phyloP scores from a whole-genome alignment of 2,113 vertebrate species.

The Syngnathus scovelli region DNA sequence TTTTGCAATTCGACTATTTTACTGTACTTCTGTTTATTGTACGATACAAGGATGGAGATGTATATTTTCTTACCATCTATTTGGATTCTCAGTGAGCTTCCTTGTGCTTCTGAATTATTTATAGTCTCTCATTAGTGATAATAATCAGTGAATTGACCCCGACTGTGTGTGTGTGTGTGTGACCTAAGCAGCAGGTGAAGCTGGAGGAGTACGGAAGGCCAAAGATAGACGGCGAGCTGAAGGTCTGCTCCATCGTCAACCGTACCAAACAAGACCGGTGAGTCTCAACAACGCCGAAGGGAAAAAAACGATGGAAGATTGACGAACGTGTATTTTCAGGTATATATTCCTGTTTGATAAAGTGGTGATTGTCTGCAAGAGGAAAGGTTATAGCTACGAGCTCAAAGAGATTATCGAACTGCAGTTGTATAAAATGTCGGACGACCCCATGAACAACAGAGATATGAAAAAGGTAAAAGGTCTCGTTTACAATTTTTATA shows the following conservation, averaged over 20 bases:
- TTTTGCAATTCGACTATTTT: neutral
- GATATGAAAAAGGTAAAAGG: slow-evolving; percentile 89
- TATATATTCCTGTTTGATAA: slow-evolving; percentile 98
- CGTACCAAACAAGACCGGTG: slow-evolving; percentile 96
- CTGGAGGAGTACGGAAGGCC: slow-evolving; percentile 92
- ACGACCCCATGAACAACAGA: slow-evolving; percentile 93
- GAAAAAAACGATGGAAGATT: neutral
- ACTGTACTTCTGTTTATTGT: neutral
- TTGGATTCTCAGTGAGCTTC: slow-evolving; percentile 3
- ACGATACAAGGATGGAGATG: neutral
- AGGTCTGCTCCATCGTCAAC: slow-evolving; percentile 91
- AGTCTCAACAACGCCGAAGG: slow-evolving; percentile 11
- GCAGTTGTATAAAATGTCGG: slow-evolving; percentile 90
- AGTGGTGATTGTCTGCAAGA: slow-evolving; percentile 95
- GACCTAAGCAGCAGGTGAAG: slow-evolving; percentile 81
- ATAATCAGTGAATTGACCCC: slow-evolving; percentile 17
- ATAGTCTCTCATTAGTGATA: slow-evolving; percentile 1
- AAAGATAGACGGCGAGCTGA: slow-evolving; percentile 94
- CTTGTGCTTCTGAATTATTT: neutral
- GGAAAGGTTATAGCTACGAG: slow-evolving; percentile 92
- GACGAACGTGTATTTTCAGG: slow-evolving; percentile 62
- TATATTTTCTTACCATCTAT: neutral
- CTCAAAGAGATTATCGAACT: slow-evolving; percentile 96
- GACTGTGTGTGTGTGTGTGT: slow-evolving; percentile 32
- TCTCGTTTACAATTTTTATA: neutral